Conservation (phyloP, 2,113 vertebrate genomes). For the Neomonachus schauinslandi region DNA sequence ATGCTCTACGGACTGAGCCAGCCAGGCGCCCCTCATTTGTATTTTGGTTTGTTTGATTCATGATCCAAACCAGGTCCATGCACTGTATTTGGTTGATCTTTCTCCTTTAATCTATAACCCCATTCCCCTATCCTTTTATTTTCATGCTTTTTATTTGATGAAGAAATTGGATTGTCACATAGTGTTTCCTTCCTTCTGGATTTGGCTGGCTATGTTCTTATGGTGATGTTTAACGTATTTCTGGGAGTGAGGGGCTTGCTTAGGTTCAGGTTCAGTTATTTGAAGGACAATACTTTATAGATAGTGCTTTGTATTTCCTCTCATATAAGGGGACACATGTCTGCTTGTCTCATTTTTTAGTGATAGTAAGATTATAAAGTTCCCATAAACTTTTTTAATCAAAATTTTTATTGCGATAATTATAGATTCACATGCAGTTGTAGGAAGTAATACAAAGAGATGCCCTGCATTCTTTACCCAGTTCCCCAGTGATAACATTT, state of each 20-base stretch:
- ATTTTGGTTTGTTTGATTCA: constrained; percentile 18
- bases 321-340: neutral
- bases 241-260: constrained; percentile 23
- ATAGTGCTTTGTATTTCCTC: neutral
- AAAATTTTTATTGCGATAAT: constrained; percentile 13
- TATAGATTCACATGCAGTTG: constrained; percentile 23
- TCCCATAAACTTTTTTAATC: neutral
- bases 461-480: neutral
- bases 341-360: neutral
- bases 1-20: neutral
- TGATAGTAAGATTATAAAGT: constrained; percentile 50
- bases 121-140: constrained; percentile 7
- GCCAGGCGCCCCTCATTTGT: neutral
- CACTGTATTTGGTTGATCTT: neutral
- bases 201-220: neutral
- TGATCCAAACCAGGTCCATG: neutral
- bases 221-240: neutral
- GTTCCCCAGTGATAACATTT: neutral
- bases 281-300: neutral
- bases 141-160: constrained; percentile 34
- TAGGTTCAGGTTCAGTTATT: constrained; percentile 16
- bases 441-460: neutral
- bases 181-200: constrained; percentile 16
- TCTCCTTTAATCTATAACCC: constrained; percentile 18
- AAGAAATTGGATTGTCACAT: constrained; percentile 5